Evolutionary conservation across 1,140 invertebrate genomes (phyloP).

Genomic region (Lepidurus apus): DNA sequence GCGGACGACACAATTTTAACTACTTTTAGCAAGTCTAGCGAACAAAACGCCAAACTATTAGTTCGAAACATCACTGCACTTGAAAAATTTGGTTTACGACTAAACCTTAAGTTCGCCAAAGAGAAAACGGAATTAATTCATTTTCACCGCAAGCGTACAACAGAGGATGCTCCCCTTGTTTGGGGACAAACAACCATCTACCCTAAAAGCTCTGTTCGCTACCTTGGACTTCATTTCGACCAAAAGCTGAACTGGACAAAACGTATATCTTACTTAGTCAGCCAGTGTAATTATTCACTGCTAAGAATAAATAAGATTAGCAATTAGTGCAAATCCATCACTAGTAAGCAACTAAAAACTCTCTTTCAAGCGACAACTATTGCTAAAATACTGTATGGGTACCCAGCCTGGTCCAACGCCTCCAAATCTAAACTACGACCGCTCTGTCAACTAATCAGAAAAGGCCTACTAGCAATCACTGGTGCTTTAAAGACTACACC

Average conservation of each 20-base stretch:
- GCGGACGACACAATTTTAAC: neutral
- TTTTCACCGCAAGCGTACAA: neutral
- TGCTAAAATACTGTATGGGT: neutral
- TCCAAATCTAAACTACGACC: neutral
- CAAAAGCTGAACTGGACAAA: neutral
- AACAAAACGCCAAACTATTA: neutral
- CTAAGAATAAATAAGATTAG: neutral
- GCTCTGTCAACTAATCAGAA: neutral
- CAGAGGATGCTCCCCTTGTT: neutral
- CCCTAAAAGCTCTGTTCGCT: neutral
- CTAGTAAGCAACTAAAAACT: neutral
- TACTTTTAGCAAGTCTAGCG: neutral
- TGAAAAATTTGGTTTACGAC: neutral
- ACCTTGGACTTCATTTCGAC: neutral
- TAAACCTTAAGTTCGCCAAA: neutral
- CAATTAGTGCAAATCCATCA: neutral
- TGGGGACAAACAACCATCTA: neutral
- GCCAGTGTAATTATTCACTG: neutral
- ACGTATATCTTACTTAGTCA: neutral
- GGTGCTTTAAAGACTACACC: neutral
- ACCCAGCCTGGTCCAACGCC: neutral
- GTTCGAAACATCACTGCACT: neutral
- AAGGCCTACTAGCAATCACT: neutral
- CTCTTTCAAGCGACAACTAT: neutral
- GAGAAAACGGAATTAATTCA: constrained; percentile 1